Evolutionary conservation across 2,888 invertebrate genomes (phyloP).

Genomic region (Patella pellucida): DNA sequence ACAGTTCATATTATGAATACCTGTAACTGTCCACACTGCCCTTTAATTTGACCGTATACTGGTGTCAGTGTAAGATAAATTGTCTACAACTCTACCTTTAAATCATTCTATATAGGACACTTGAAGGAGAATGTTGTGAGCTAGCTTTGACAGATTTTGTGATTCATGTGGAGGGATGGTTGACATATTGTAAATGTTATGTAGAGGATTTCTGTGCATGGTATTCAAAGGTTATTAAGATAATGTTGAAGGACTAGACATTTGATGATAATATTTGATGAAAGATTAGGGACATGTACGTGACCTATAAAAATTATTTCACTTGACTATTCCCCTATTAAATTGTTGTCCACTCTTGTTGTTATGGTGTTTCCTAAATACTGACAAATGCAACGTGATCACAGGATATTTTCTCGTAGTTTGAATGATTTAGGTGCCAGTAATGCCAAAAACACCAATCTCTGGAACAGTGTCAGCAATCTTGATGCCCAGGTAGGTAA

Average conservation of each 20-base stretch:
- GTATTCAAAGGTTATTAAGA: not conserved
- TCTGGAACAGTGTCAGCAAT: constrained; percentile 30
- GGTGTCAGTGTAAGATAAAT: no score
- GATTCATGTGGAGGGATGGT: not conserved
- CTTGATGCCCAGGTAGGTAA: not conserved
- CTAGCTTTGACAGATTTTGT: constrained; percentile 3
- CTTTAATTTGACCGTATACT: no score
- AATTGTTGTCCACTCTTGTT: no score
- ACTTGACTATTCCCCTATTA: no score
- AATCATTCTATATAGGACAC: no score
- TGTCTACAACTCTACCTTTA: no score
- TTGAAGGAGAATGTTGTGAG: not conserved
- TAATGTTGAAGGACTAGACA: not conserved
- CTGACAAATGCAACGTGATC: constrained; percentile 17
- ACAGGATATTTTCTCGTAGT: constrained; percentile 30
- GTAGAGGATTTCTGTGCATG: not conserved
- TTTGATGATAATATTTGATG: not conserved
- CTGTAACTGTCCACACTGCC: no score
- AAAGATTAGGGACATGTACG: no score
- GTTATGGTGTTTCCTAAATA: no score
- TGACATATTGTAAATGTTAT: not conserved
- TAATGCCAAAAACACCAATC: constrained; percentile 31
- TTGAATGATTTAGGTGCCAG: constrained; percentile 30
- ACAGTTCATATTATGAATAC: no score
- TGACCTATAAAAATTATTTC: no score